These are phyloP conservation scores for Chroicocephalus ridibundus DNA, from an alignment of 2,113 vertebrate genomes.

Conservation along the genomic window DNA sequence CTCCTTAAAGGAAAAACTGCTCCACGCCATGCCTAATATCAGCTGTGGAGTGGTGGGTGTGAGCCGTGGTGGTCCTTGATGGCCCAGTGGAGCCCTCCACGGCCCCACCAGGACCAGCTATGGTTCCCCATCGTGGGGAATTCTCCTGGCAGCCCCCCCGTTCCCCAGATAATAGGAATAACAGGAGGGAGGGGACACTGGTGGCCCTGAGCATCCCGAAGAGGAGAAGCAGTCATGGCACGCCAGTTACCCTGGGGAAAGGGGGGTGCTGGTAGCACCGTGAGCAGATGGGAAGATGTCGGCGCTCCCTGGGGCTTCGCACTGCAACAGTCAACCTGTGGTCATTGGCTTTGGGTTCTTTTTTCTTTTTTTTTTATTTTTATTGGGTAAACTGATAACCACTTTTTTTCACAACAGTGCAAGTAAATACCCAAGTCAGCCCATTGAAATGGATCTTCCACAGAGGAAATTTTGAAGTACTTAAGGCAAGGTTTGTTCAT, in stretches of 20 bases:
- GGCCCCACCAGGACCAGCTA: neutral
- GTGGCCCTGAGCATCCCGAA: neutral
- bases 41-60: neutral
- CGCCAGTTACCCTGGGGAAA: neutral
- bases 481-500: constrained; percentile 53
- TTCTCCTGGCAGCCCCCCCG: fast-evolving
- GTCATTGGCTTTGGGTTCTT: neutral
- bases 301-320: neutral
- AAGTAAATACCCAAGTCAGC: constrained; percentile 30
- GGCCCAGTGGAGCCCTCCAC: too few species aligned
- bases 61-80: neutral
- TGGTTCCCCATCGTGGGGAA: neutral
- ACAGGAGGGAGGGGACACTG: neutral
- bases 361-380: constrained; percentile 5
- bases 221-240: neutral
- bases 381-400: constrained; percentile 50
- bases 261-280: neutral
- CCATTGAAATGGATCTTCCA: constrained; percentile 20
- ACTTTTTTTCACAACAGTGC: constrained; percentile 33
- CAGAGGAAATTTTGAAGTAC: constrained; percentile 28
- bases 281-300: neutral
- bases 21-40: fast-evolving
- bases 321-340: neutral
- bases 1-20: neutral
- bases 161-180: neutral